phyloP scores from a whole-genome alignment of 2,888 invertebrate species.

The Zootermopsis nevadensis region DNA sequence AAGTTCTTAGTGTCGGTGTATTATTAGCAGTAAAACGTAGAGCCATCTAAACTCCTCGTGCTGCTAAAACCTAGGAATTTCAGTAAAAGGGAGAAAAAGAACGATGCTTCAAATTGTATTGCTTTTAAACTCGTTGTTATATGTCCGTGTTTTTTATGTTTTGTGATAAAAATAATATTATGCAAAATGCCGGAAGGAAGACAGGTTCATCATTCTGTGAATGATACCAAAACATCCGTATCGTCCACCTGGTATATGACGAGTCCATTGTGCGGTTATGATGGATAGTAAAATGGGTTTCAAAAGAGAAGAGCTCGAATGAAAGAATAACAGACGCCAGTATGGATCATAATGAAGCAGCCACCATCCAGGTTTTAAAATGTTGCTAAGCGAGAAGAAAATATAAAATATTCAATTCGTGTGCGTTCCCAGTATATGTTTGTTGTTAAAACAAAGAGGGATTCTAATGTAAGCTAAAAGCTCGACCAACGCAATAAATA shows the following conservation, averaged over 20 bases:
- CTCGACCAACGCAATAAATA: no score
- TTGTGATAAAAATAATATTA: conserved; percentile 23
- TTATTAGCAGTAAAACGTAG: neutral
- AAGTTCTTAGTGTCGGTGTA: neutral
- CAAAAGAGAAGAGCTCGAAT: neutral
- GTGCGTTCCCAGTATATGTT: conserved; percentile 1
- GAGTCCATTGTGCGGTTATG: neutral
- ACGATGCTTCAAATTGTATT: neutral
- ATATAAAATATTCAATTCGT: neutral
- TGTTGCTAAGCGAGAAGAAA: neutral
- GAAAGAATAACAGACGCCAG: conserved; percentile 17
- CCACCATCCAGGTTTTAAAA: neutral
- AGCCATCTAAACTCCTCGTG: neutral
- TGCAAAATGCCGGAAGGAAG: neutral
- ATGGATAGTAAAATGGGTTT: neutral
- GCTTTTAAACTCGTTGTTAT: neutral
- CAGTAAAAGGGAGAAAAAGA: neutral
- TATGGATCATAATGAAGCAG: neutral
- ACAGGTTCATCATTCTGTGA: neutral
- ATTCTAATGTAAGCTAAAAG: neutral
- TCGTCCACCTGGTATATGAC: neutral
- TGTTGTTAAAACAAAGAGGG: neutral
- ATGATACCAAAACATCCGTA: conserved; percentile 22
- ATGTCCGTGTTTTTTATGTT: neutral
- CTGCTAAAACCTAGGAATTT: neutral